phyloP scores from a whole-genome alignment of 1,140 invertebrate genomes.

The Drosophila nebulosa region DNA sequence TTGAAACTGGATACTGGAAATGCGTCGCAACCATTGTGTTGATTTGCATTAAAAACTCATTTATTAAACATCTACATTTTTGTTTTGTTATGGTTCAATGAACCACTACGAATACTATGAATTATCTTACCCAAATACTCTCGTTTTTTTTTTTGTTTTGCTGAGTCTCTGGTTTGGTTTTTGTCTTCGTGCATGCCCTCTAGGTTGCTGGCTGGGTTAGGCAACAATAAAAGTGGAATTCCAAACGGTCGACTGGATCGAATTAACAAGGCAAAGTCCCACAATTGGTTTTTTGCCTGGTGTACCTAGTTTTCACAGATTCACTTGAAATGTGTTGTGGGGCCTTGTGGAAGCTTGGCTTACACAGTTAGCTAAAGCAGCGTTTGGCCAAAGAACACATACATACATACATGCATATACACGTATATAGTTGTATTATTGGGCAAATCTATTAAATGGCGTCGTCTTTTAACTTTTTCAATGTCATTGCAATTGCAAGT shows the following conservation, averaged over 20 bases:
- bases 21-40: conserved; percentile 9
- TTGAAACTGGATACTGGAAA: conserved; percentile 24
- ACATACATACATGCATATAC: conserved; percentile 3
- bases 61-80: conserved; percentile 9
- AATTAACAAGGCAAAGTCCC: not conserved
- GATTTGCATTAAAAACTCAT: conserved; percentile 30
- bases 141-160: conserved; percentile 45
- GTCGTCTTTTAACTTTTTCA: conserved; percentile 54
- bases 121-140: conserved; percentile 9
- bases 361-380: not conserved
- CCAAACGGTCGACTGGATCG: conserved; percentile 31
- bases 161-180: not conserved
- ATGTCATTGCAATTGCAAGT: conserved; percentile 68
- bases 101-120: conserved; percentile 16
- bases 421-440: not conserved
- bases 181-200: conserved; percentile 19
- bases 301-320: not conserved
- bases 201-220: conserved; percentile 20
- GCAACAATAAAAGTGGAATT: conserved; percentile 46
- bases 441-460: conserved; percentile 26
- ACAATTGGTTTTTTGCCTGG: not conserved
- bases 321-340: not conserved
- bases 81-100: conserved; percentile 53
- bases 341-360: not conserved
- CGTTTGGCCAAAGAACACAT: conserved; percentile 21